Base-by-base conservation (phyloP, 2,797 vertebrate species). In the Alauda arvensis region DNA sequence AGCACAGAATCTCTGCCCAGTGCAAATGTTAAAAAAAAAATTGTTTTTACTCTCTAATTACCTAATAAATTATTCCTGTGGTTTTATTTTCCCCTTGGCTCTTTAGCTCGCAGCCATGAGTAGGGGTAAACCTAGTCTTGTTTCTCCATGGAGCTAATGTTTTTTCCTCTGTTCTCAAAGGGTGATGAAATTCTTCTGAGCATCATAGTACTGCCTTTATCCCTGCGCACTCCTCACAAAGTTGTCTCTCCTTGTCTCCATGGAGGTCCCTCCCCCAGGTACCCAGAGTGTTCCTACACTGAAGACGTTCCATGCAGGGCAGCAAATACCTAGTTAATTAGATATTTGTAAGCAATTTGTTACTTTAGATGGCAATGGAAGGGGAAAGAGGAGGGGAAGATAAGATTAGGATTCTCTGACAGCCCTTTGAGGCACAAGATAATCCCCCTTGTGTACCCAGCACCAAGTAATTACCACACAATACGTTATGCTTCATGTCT, bases 241-340 rank as follows among this genome's bases (percentile, higher is more conserved):
- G 34, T 68, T 2, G 0, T 60, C 45, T 74, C 24, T 82, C 31
- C 62, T 40, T 10, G 4, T 72, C 62, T 88, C 75, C 18, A 26
- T 10, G 10, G 66, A 91, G 46, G 70, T 48, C 7, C 43, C 56
- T 85, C 51, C 71, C 51, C 53, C 14, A 10, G 29, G 77, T 86
- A 78, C 48, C 88, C 75, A 39, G 76, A 78, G 79, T 95, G 75
- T 93, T 95, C 90, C 88, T 85, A 83, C 55, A 76, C 62, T 82
- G 89, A 93, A 93, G 65, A 77, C 31, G 31, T 87, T 91, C 92
- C 89, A 79, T 68, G 45, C 88, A 96, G 87, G 82, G 72, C 81
- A 91, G 57, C 28, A 94, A 94, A 85, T 95, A 96, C 95, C 94
- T 92, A 96, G 91, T 93, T 96, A 96, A 97, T 96, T 96, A 96